Evolutionary conservation across 2,797 vertebrate species (phyloP).

Genomic region (Lophotriccus pileatus): DNA sequence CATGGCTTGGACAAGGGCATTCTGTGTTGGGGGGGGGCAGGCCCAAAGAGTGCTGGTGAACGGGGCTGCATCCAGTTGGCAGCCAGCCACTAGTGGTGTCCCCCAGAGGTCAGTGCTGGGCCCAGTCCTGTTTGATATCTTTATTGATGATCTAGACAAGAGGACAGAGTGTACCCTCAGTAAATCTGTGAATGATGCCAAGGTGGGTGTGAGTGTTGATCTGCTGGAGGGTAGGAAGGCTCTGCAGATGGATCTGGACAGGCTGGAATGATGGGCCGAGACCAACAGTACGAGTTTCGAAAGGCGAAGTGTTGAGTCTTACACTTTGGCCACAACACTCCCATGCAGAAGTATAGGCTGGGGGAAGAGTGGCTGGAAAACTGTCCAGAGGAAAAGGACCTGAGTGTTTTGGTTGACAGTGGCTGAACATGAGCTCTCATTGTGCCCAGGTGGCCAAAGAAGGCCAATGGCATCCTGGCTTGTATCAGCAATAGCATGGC

Average conservation of each 20-base stretch:
- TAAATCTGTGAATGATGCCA: not conserved
- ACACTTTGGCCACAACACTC: not conserved
- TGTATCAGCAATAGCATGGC: not conserved
- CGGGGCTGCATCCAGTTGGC: too few relatives aligned
- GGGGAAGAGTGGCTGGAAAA: not conserved
- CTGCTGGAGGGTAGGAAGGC: not conserved
- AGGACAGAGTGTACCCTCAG: accelerated
- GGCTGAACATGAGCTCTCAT: not conserved
- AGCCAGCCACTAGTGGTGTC: too few relatives aligned
- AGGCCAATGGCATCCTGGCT: not conserved
- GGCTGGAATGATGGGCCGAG: not conserved
- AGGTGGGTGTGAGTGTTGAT: not conserved
- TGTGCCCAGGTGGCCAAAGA: not conserved
- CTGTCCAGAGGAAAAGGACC: accelerated
- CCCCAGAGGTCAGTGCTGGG: not conserved
- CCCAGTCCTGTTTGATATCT: not conserved
- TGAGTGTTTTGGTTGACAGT: accelerated
- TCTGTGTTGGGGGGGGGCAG: not conserved
- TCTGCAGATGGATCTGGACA: not conserved
- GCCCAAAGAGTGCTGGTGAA: not conserved
- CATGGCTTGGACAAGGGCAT: not conserved
- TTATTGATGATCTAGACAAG: not conserved
- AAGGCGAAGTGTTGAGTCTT: not conserved
- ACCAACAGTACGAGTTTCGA: not conserved
- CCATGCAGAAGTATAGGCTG: not conserved